These are phyloP conservation scores for Agapornis roseicollis DNA, from an alignment of 2,113 vertebrate genomes.

Conservation along the genomic window DNA sequence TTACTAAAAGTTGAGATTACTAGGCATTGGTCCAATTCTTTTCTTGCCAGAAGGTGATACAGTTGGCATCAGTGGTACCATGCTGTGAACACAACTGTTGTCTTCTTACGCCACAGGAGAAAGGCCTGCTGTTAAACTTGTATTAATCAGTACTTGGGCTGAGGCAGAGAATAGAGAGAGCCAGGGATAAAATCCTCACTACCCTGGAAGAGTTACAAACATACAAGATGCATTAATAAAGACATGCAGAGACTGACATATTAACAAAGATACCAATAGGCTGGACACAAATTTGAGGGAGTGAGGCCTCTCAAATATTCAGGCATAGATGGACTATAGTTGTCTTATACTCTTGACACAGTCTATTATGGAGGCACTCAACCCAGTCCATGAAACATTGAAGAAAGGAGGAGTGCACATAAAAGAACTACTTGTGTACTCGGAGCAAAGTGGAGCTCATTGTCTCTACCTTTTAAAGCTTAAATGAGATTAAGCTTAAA, in stretches of 20 bases:
- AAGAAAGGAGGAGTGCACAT: neutral
- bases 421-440: neutral
- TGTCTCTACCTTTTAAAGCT: neutral
- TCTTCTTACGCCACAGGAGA: neutral
- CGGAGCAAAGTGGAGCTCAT: neutral
- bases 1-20: constrained; percentile 17
- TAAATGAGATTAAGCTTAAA: neutral
- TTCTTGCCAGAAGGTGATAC: neutral
- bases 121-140: neutral
- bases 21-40: neutral
- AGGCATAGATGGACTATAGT: neutral
- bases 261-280: neutral
- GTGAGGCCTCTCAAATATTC: neutral
- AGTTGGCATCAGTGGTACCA: neutral
- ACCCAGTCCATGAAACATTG: neutral
- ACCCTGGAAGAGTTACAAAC: neutral
- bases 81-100: neutral
- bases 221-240: neutral
- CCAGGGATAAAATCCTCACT: neutral
- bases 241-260: neutral
- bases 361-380: neutral
- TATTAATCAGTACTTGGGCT: neutral
- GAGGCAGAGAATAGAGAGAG: neutral
- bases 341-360: neutral
- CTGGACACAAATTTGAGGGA: neutral